Percentiles rank a stretch among this genome's conserved stretches.
These are phyloP conservation scores for Accipiter virgatus DNA, from an alignment of 2,113 vertebrate genomes.

Conservation along the genomic window DNA sequence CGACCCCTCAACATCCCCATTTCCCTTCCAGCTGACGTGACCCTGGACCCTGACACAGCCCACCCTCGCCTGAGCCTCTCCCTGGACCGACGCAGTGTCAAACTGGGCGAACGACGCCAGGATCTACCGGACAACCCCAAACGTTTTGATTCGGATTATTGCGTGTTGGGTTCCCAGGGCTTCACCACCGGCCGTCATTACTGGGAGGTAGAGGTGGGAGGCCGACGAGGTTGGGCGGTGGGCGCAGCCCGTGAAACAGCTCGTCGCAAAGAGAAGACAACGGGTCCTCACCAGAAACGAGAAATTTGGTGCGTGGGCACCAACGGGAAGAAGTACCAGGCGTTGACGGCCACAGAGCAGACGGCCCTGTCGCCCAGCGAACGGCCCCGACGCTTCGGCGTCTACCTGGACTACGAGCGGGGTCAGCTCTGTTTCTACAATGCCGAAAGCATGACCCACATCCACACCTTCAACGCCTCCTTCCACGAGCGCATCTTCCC, in stretches of 20 bases:
- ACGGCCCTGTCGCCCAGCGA: slow-evolving; percentile 57
- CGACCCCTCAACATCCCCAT: rapidly evolving
- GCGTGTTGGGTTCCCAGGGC: slow-evolving; percentile 79
- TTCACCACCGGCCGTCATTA: slow-evolving; percentile 80
- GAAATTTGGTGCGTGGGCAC: slow-evolving; percentile 76
- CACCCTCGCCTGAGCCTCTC: slow-evolving; percentile 81
- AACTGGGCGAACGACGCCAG: slow-evolving; percentile 77
- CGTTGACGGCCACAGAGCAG: slow-evolving; percentile 70
- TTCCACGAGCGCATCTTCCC: slow-evolving; percentile 86
- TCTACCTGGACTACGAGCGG: slow-evolving; percentile 84
- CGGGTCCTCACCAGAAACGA: slow-evolving; percentile 50
- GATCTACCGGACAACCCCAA: slow-evolving; percentile 82
- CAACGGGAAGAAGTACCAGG: slow-evolving; percentile 71
- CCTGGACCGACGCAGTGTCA: slow-evolving; percentile 81
- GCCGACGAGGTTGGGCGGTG: slow-evolving; percentile 84
- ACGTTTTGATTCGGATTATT: slow-evolving; percentile 80
- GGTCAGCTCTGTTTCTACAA: slow-evolving; percentile 88
- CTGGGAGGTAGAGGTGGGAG: slow-evolving; percentile 89
- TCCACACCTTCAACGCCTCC: slow-evolving; percentile 84
- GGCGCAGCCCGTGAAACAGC: slow-evolving; percentile 81
- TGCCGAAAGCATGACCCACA: slow-evolving; percentile 81
- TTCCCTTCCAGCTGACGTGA: slow-evolving; percentile 65
- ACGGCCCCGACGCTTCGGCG: slow-evolving; percentile 75
- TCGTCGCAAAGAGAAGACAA: slow-evolving; percentile 81
- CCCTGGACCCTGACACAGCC: slow-evolving; percentile 83